Evolutionary conservation across 2,888 invertebrate species (phyloP).

Genomic region (Cetonia aurata): DNA sequence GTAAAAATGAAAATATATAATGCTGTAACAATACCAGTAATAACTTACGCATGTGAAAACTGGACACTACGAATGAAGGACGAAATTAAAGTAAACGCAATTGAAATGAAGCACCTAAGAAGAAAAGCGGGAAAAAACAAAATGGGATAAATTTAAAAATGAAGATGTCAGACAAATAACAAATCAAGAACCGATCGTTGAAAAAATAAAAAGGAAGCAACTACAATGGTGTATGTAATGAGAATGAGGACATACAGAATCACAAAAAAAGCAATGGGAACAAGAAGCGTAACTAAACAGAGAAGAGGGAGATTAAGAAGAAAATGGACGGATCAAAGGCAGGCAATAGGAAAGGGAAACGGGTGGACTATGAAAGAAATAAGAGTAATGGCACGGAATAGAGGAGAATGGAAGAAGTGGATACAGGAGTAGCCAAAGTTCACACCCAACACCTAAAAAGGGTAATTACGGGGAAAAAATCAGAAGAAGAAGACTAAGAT

Average conservation of each 20-base stretch:
- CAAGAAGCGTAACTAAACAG: neutral
- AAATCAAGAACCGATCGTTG: no score
- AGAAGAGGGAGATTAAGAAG: neutral
- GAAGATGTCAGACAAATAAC: no score
- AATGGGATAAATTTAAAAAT: no score
- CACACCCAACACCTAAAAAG: no score
- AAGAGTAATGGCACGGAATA: neutral
- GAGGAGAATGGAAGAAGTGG: slow-evolving; percentile 2
- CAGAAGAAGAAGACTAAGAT: no score
- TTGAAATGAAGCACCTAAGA: neutral
- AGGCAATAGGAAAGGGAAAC: neutral
- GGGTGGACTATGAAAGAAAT: slow-evolving; percentile 3
- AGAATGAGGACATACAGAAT: neutral
- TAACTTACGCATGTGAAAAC: neutral
- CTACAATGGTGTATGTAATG: neutral
- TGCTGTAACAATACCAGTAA: slow-evolving; percentile 2
- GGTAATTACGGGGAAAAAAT: no score
- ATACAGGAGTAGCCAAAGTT: no score
- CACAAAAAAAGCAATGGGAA: neutral
- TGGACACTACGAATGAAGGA: neutral
- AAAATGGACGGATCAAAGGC: slow-evolving; percentile 1
- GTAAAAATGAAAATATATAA: neutral
- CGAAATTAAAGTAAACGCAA: neutral
- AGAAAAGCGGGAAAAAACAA: neutral
- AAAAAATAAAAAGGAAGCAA: neutral